These are phyloP conservation scores for Copidosoma floridanum DNA, from an alignment of 1,140 invertebrate genomes.

Conservation along the genomic window DNA sequence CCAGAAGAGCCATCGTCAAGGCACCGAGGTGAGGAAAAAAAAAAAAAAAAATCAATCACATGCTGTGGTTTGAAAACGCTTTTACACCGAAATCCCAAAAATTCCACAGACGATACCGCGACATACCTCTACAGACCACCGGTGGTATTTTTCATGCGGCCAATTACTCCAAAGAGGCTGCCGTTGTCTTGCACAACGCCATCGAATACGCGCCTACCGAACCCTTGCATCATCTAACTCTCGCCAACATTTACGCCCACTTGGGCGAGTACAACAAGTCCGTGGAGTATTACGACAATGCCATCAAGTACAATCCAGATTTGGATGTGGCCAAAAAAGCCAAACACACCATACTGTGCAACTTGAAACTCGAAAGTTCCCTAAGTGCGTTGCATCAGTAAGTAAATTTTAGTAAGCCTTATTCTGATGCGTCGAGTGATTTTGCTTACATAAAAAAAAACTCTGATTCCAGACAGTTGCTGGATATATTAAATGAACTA, in stretches of 20 bases:
- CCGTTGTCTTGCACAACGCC: conserved; percentile 75
- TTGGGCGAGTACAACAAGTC: conserved; percentile 66
- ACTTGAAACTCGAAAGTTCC: conserved; percentile 66
- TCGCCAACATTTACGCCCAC: conserved; percentile 76
- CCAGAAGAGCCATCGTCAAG: conserved; percentile 73
- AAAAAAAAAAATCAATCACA: too few relatives aligned
- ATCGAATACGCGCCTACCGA: conserved; percentile 74
- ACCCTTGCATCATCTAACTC: conserved; percentile 72
- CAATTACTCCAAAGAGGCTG: conserved; percentile 73
- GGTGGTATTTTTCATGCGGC: conserved; percentile 80
- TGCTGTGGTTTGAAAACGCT: too few relatives aligned
- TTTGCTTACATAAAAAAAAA: too few relatives aligned
- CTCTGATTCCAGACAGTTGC: conserved; percentile 60
- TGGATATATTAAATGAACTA: conserved; percentile 65
- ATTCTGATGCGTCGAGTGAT: too few relatives aligned
- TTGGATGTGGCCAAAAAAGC: conserved; percentile 58
- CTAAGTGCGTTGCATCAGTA: conserved; percentile 68
- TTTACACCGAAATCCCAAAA: too few relatives aligned
- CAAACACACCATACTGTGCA: conserved; percentile 69
- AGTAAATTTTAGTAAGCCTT: conserved; percentile 46
- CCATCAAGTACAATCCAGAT: conserved; percentile 65
- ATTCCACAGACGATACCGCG: conserved; percentile 67
- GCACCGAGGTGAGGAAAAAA: conserved; percentile 66
- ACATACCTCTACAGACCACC: conserved; percentile 76
- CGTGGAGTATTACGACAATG: conserved; percentile 68